Conservation (phyloP, 2,797 vertebrate species). For the Bovichtus diacanthus region DNA sequence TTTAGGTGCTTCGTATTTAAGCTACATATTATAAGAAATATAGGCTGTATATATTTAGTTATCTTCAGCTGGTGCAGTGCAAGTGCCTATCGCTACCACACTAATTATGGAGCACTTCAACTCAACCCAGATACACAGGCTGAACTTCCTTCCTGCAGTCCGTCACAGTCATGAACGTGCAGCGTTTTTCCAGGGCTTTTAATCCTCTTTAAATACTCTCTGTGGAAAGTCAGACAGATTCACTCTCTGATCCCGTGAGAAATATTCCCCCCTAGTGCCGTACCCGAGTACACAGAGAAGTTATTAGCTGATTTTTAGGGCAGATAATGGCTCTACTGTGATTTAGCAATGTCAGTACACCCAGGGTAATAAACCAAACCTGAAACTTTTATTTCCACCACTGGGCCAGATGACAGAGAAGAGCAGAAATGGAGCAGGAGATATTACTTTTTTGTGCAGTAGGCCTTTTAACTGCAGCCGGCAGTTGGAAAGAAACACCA, state of each 20-base stretch:
- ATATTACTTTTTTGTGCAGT: conserved; percentile 39
- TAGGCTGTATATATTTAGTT: conserved; percentile 11
- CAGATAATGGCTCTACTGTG: conserved; percentile 61
- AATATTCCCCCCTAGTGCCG: conserved; percentile 28
- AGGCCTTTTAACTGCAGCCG: conserved; percentile 31
- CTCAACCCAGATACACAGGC: conserved; percentile 17
- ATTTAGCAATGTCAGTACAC: conserved; percentile 53
- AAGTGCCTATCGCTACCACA: not conserved
- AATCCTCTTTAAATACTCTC: conserved; percentile 60
- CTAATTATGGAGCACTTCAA: conserved; percentile 22
- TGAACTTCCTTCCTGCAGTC: conserved; percentile 29
- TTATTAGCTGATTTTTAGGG: conserved; percentile 67
- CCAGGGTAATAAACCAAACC: conserved; percentile 60
- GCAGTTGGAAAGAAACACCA: conserved; percentile 38
- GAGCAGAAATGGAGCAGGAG: conserved; percentile 33
- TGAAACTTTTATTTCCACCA: conserved; percentile 64
- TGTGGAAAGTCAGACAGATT: conserved; percentile 50
- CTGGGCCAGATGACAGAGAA: conserved; percentile 39
- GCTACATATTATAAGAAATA: conserved; percentile 25
- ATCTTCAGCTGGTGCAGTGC: conserved; percentile 26
- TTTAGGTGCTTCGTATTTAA: conserved; percentile 8
- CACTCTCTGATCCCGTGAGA: conserved; percentile 36
- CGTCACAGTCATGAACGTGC: conserved; percentile 32
- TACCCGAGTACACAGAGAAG: conserved; percentile 51
- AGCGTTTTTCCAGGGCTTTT: conserved; percentile 31